These are phyloP conservation scores for Bombus vancouverensis DNA, from an alignment of 1,140 invertebrate species.

Conservation along the genomic window DNA sequence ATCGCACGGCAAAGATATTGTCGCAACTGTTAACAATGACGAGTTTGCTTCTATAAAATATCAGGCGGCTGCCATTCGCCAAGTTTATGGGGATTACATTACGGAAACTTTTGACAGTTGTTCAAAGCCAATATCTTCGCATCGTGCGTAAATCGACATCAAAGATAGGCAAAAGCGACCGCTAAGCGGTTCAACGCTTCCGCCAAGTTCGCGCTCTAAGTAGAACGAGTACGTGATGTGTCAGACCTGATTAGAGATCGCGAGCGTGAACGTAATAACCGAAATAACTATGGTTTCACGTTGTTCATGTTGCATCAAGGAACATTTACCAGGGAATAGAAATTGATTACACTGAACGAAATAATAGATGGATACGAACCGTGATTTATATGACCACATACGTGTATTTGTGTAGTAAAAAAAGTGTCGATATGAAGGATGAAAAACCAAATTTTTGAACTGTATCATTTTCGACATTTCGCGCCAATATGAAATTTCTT, in stretches of 20 bases:
- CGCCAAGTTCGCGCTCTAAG: constrained; percentile 52
- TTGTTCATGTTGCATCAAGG: background rate
- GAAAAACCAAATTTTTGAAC: background rate
- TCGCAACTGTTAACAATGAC: no score
- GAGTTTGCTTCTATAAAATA: background rate
- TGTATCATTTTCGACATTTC: background rate
- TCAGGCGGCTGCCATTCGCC: no score
- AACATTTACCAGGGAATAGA: background rate
- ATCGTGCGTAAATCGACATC: constrained; percentile 2
- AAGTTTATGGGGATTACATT: constrained; percentile 24
- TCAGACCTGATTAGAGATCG: constrained; percentile 65
- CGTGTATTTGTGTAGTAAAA: background rate
- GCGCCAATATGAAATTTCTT: no score
- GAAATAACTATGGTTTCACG: background rate
- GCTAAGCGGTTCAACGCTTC: constrained; percentile 23
- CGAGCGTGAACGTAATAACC: background rate
- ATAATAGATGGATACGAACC: background rate
- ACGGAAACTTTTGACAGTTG: constrained; percentile 22
- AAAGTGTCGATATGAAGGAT: background rate
- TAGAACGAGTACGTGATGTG: constrained; percentile 55
- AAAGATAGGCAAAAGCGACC: constrained; percentile 2
- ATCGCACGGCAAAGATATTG: background rate
- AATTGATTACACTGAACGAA: background rate
- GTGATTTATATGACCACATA: background rate
- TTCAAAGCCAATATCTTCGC: background rate